Conservation (phyloP, 2,797 vertebrate genomes). For the Eulemur coronatus region DNA sequence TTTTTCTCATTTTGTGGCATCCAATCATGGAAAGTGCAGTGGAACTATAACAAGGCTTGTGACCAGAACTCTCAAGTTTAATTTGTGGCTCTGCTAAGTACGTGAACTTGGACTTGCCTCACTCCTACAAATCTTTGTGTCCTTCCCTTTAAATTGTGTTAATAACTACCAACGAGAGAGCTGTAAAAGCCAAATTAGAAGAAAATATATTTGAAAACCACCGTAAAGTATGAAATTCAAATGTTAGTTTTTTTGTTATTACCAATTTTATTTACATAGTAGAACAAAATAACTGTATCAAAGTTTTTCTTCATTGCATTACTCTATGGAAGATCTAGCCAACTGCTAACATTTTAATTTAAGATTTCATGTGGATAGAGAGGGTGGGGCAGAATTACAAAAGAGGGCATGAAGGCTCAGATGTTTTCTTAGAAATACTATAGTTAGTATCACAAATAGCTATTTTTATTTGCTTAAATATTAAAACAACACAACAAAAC, state of each 20-base stretch:
- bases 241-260: neutral
- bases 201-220: neutral
- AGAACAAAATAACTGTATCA: neutral
- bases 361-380: neutral
- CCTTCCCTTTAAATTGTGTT: neutral
- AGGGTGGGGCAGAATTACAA: neutral
- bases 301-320: neutral
- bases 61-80: neutral
- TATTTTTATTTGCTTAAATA: slow-evolving; percentile 20
- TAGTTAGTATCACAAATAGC: neutral
- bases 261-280: neutral
- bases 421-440: neutral
- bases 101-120: neutral
- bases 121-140: neutral
- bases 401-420: neutral
- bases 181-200: neutral
- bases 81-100: neutral
- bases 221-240: neutral
- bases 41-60: neutral
- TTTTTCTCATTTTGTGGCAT: neutral
- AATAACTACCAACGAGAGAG: neutral
- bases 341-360: neutral
- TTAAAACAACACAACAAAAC: neutral
- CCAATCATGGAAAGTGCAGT: neutral
- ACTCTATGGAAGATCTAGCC: neutral